Conservation (phyloP, 1,140 invertebrate species). For the Chlorops oryzae region DNA sequence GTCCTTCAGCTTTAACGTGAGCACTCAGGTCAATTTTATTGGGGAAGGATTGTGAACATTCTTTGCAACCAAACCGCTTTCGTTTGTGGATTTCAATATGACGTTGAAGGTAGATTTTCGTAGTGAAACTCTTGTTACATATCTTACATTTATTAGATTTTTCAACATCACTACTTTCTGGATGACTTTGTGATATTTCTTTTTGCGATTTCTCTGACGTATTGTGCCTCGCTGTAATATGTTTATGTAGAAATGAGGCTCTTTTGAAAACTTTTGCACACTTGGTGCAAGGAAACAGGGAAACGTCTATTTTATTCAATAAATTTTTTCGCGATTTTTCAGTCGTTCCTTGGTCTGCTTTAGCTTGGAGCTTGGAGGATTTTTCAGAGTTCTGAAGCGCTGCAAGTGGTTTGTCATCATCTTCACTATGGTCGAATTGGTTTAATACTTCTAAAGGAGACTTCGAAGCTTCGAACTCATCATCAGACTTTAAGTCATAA, state of each 20-base stretch:
- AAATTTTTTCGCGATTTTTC: background rate
- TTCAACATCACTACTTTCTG: conserved; percentile 42
- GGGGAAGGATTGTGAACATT: conserved; percentile 52
- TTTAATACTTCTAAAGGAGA: background rate
- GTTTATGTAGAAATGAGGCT: conserved; percentile 39
- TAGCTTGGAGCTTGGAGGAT: background rate
- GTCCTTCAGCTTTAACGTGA: conserved; percentile 50
- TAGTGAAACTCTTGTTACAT: conserved; percentile 41
- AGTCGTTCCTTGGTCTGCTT: background rate
- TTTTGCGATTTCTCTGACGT: conserved; percentile 48
- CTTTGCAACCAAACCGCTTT: conserved; percentile 44
- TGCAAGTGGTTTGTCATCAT: background rate
- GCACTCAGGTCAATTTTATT: conserved; percentile 50
- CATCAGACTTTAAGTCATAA: background rate
- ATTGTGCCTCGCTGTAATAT: conserved; percentile 21
- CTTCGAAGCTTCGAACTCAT: background rate
- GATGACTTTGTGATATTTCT: conserved; percentile 46
- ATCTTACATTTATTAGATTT: conserved; percentile 41
- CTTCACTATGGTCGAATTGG: background rate
- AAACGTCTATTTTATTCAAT: background rate
- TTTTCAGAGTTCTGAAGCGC: background rate
- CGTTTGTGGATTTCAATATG: conserved; percentile 45
- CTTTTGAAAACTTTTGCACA: conserved; percentile 44
- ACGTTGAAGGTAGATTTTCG: conserved; percentile 45
- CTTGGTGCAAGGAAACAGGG: conserved; percentile 35